Percentiles rank a stretch among this genome's conserved stretches.
Evolutionary conservation across 1,140 invertebrate species (phyloP).

Genomic region (Colletes gigas): DNA sequence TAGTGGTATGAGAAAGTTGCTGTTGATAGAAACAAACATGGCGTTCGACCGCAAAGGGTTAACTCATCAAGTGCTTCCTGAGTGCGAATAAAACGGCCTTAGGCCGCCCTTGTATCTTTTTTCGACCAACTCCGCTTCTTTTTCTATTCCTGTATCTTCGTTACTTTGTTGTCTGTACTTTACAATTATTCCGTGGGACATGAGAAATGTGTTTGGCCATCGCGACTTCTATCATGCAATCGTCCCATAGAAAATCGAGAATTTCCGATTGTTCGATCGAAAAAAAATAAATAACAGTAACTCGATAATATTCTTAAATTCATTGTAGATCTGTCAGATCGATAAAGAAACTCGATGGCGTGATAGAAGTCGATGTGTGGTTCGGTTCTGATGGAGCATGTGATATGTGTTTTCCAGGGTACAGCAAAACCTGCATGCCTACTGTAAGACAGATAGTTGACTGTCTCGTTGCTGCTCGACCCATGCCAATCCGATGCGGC

Average conservation of each 20-base stretch:
- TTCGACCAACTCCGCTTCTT: slow-evolving; percentile 42
- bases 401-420: slow-evolving; percentile 80
- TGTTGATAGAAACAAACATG: background rate
- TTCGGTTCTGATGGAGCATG: slow-evolving; percentile 79
- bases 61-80: slow-evolving; percentile 42
- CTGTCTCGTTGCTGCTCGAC: slow-evolving; percentile 78
- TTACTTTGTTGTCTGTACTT: slow-evolving; percentile 45
- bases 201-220: slow-evolving; percentile 42
- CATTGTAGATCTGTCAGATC: too few relatives aligned
- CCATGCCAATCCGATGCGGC: slow-evolving; percentile 77
- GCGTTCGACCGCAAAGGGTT: slow-evolving; percentile 41
- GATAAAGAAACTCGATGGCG: slow-evolving; percentile 42
- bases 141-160: slow-evolving; percentile 45
- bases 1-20: background rate
- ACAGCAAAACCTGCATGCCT: slow-evolving; percentile 81
- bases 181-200: slow-evolving; percentile 41
- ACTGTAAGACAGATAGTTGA: slow-evolving; percentile 81
- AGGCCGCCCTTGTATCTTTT: slow-evolving; percentile 42
- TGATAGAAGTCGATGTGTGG: slow-evolving; percentile 58
- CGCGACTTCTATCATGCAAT: slow-evolving; percentile 52
- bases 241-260: background rate
- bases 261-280: slow-evolving; percentile 17
- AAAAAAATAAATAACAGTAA: background rate
- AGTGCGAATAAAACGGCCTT: slow-evolving; percentile 40
- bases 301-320: too few relatives aligned